A percentile compares a stretch with the other conserved stretches of the same genome.
These are phyloP conservation scores for Oedothorax gibbosus DNA, from an alignment of 1,140 invertebrate genomes.

Conservation along the genomic window DNA sequence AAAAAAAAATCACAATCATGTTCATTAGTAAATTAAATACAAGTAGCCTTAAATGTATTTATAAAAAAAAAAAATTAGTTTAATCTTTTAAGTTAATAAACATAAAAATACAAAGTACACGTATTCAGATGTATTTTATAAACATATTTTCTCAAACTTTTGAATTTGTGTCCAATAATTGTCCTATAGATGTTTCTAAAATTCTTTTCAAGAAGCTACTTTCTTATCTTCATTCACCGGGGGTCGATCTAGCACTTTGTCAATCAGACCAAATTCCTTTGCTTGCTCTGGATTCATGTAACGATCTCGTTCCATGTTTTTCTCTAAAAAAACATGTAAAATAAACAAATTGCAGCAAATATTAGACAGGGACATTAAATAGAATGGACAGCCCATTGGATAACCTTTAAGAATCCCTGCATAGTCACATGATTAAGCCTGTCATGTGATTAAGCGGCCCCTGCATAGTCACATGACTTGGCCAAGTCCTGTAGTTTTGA, in stretches of 20 bases:
- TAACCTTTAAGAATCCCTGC: no score
- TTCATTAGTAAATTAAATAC: no score
- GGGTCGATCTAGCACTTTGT: constrained; percentile 85
- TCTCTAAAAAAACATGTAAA: constrained; percentile 71
- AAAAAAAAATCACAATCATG: no score
- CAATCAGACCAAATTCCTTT: constrained; percentile 94
- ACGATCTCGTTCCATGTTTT: constrained; percentile 91
- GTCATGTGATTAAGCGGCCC: no score
- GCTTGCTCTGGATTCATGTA: constrained; percentile 94
- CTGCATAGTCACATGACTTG: no score
- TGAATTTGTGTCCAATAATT: no score
- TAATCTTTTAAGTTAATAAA: neutral
- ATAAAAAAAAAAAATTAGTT: neutral
- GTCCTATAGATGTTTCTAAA: neutral
- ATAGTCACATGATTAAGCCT: no score
- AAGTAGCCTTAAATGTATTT: neutral
- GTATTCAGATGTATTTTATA: neutral
- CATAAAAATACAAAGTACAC: neutral
- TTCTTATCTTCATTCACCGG: constrained; percentile 63
- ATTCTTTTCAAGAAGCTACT: neutral
- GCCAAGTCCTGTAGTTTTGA: no score
- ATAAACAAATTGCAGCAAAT: neutral
- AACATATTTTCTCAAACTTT: neutral
- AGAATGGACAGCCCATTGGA: no score
- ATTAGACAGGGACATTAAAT: no score